phyloP scores from a whole-genome alignment of 2,797 vertebrate species.

The Gobio occitaniae region DNA sequence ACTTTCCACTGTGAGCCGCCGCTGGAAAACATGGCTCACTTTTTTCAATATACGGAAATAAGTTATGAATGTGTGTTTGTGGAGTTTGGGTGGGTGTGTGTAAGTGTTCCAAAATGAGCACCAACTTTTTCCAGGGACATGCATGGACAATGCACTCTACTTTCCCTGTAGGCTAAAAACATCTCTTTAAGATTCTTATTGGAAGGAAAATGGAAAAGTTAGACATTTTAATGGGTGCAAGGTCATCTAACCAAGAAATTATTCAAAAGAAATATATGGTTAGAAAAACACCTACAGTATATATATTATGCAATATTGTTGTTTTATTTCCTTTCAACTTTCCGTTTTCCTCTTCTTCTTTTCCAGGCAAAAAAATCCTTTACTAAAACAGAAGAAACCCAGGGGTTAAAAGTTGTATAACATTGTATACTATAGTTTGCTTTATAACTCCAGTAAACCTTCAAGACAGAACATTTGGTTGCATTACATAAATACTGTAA shows the following conservation, averaged over 20 bases:
- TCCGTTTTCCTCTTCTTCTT: background rate
- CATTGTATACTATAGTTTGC: background rate
- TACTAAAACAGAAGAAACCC: constrained; percentile 35
- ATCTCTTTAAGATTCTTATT: constrained; percentile 62
- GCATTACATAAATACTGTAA: constrained; percentile 73
- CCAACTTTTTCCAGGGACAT: constrained; percentile 75
- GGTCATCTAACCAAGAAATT: background rate
- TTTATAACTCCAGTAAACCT: constrained; percentile 15
- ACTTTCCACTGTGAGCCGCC: constrained; percentile 59
- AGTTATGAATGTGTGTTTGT: constrained; percentile 65
- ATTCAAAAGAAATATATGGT: background rate
- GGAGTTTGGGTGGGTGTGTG: constrained; percentile 67
- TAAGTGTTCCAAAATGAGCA: constrained; percentile 69
- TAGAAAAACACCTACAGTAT: background rate
- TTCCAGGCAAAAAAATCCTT: constrained; percentile 56
- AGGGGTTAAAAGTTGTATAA: background rate
- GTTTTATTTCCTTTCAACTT: constrained; percentile 2
- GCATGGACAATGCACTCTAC: constrained; percentile 69
- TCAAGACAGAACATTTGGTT: constrained; percentile 44
- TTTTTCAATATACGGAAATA: constrained; percentile 72
- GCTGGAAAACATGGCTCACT: constrained; percentile 64
- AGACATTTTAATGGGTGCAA: background rate
- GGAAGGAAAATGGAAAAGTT: constrained; percentile 39
- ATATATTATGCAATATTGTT: background rate
- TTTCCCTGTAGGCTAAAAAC: constrained; percentile 59